phyloP scores from a whole-genome alignment of 2,113 vertebrate genomes.

The Menura novaehollandiae region DNA sequence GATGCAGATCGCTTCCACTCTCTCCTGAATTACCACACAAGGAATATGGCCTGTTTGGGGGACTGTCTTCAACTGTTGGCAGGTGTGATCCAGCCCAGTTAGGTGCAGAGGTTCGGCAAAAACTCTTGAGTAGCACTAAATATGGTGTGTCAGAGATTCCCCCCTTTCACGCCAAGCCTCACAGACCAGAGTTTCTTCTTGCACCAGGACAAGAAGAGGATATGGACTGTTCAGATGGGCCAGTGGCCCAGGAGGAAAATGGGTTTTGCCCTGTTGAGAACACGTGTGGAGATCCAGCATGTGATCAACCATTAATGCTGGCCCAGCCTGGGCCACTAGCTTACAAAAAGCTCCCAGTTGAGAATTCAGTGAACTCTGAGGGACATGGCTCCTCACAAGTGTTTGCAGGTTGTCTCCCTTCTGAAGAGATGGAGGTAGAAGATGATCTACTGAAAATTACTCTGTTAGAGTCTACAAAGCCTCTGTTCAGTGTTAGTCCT shows the following conservation, averaged over 20 bases:
- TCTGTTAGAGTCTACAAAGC: slow-evolving; percentile 42
- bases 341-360: slow-evolving; percentile 10
- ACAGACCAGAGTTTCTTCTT: slow-evolving; percentile 47
- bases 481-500: slow-evolving; percentile 57
- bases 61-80: slow-evolving; percentile 61
- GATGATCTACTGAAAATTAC: slow-evolving; percentile 61
- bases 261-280: slow-evolving; percentile 60
- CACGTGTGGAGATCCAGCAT: neutral
- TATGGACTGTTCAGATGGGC: slow-evolving; percentile 88
- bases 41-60: slow-evolving; percentile 70
- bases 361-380: slow-evolving; percentile 35
- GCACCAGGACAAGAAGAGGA: slow-evolving; percentile 75
- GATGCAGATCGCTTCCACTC: slow-evolving; percentile 87
- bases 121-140: slow-evolving; percentile 76
- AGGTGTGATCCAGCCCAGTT: slow-evolving; percentile 71
- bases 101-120: slow-evolving; percentile 74
- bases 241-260: slow-evolving; percentile 74
- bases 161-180: slow-evolving; percentile 78
- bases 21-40: slow-evolving; percentile 84
- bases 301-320: neutral
- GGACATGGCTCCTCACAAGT: neutral
- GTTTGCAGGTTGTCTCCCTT: slow-evolving; percentile 36
- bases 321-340: neutral
- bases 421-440: slow-evolving; percentile 83
- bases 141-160: slow-evolving; percentile 89